Percentiles rank a stretch among this genome's conserved stretches.
phyloP scores from a whole-genome alignment of 2,113 vertebrate species.

The Phrynocephalus versicolor region DNA sequence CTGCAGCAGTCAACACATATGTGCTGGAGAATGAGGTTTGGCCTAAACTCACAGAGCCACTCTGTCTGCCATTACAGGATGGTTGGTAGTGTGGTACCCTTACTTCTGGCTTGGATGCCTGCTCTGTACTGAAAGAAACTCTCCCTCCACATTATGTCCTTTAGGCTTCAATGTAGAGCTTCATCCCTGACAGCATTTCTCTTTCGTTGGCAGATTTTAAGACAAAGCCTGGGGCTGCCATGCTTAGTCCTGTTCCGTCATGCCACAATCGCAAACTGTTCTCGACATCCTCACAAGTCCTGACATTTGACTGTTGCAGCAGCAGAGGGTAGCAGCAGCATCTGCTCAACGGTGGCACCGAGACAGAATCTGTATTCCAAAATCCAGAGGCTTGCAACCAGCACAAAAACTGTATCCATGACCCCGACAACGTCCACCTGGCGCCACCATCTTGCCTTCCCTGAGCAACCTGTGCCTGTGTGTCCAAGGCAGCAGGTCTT shows the following conservation, averaged over 20 bases:
- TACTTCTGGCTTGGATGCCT: background rate
- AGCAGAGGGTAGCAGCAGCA: background rate
- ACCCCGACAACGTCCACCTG: slow-evolving; percentile 52
- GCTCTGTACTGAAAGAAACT: slow-evolving; percentile 35
- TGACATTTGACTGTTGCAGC: background rate
- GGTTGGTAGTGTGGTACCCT: background rate
- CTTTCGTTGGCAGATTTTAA: background rate
- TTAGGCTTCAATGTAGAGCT: background rate
- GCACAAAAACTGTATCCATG: slow-evolving; percentile 48
- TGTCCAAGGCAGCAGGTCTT: slow-evolving; percentile 56
- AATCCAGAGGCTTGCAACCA: slow-evolving; percentile 32
- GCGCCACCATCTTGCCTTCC: slow-evolving; percentile 63
- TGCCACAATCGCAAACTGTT: background rate
- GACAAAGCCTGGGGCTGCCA: background rate
- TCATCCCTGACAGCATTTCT: background rate
- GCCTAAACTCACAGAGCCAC: background rate
- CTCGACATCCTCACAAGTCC: background rate
- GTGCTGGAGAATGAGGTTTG: slow-evolving; percentile 39
- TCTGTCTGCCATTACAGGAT: background rate
- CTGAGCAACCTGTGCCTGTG: slow-evolving; percentile 55
- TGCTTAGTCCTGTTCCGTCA: background rate
- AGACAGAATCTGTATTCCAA: slow-evolving; percentile 5
- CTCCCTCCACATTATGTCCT: slow-evolving; percentile 16
- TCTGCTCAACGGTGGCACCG: background rate
- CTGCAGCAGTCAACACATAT: slow-evolving; percentile 33